Evolutionary conservation across 2,888 invertebrate species (phyloP).

Genomic region (Synergus umbraculus): DNA sequence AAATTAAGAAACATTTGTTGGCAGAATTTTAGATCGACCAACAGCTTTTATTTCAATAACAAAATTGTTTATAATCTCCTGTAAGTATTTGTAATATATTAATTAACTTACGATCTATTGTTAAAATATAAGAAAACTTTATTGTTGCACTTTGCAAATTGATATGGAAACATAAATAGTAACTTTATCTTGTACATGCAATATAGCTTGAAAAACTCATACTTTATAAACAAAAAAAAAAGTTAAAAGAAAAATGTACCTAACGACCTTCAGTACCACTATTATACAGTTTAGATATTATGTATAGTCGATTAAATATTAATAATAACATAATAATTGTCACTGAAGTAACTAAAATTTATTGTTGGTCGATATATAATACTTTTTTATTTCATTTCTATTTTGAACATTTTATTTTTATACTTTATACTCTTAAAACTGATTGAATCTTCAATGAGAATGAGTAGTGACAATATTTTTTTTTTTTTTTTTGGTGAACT

Average conservation of each 20-base stretch:
- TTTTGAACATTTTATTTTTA: slow-evolving; percentile 7
- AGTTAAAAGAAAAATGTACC: neutral
- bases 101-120: neutral
- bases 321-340: neutral
- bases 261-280: neutral
- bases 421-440: neutral
- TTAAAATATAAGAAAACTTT: neutral
- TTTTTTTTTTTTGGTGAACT: neutral
- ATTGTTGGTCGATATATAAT: neutral
- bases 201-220: neutral
- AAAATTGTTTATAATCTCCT: neutral
- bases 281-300: neutral
- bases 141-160: neutral
- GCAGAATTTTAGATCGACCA: neutral
- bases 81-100: slow-evolving; percentile 12
- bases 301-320: neutral
- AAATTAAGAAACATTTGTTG: neutral
- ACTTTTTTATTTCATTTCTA: neutral
- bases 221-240: neutral
- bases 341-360: neutral
- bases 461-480: neutral
- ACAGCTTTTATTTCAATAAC: neutral
- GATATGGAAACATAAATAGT: neutral
- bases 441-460: neutral
- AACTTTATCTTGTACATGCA: neutral